These are phyloP conservation scores for Nipponacmea schrenckii DNA, from an alignment of 2,888 invertebrate species.

Conservation along the genomic window DNA sequence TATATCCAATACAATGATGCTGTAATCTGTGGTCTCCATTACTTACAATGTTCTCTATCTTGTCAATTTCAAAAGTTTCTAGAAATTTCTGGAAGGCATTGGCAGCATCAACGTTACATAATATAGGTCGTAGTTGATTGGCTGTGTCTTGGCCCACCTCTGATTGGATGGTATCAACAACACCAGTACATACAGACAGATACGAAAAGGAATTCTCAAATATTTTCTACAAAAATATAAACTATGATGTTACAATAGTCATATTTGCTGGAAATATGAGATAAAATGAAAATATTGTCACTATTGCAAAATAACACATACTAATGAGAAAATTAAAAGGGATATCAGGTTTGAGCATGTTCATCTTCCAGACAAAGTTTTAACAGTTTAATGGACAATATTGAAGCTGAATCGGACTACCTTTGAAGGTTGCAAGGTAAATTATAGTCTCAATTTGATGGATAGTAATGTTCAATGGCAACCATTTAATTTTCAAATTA, in stretches of 20 bases:
- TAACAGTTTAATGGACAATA: too few relatives aligned
- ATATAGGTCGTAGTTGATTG: background rate
- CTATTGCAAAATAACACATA: too few relatives aligned
- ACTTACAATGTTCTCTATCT: constrained; percentile 15
- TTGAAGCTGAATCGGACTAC: too few relatives aligned
- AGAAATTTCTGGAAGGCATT: constrained; percentile 9
- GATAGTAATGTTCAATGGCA: too few relatives aligned
- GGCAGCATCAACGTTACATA: constrained; percentile 9
- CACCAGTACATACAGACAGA: constrained; percentile 14
- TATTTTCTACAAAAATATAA: constrained; percentile 18
- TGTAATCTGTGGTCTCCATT: background rate
- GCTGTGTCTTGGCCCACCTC: constrained; percentile 10
- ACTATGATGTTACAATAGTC: too few relatives aligned
- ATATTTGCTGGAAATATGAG: too few relatives aligned
- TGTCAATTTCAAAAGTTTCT: background rate
- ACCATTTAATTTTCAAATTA: too few relatives aligned
- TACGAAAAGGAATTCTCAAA: constrained; percentile 14
- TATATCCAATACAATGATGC: background rate
- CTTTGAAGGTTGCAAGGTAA: too few relatives aligned
- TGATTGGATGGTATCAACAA: constrained; percentile 3
- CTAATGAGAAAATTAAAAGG: too few relatives aligned
- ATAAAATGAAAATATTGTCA: too few relatives aligned
- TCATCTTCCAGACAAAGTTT: too few relatives aligned
- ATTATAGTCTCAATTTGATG: too few relatives aligned
- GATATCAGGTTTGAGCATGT: background rate